A percentile compares a stretch with the other conserved stretches of the same genome.
These are phyloP conservation scores for Acronicta alni DNA, from an alignment of 2,888 invertebrate species.

Conservation along the genomic window DNA sequence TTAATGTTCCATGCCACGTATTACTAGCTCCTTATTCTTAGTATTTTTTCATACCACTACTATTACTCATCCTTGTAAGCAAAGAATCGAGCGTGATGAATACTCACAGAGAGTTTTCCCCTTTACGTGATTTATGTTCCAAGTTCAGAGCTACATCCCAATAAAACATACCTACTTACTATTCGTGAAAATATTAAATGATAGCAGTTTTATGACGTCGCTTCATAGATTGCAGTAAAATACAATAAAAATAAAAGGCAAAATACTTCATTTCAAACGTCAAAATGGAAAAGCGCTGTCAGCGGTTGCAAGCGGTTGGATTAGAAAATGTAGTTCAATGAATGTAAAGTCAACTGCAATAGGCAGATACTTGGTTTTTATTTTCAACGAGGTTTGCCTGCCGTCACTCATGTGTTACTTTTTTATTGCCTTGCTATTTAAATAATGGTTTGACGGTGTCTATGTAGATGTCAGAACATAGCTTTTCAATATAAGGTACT, in stretches of 20 bases:
- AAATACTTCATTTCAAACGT: conserved; percentile 55
- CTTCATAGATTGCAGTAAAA: conserved; percentile 42
- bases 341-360: conserved; percentile 46
- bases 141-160: conserved; percentile 5
- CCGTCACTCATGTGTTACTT: conserved; percentile 50
- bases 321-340: conserved; percentile 55
- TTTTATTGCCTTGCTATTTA: conserved; percentile 49
- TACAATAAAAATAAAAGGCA: conserved; percentile 36
- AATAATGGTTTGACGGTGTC: conserved; percentile 45
- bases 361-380: conserved; percentile 44
- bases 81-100: background rate
- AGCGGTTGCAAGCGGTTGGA: conserved; percentile 52
- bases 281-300: conserved; percentile 55
- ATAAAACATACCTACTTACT: conserved; percentile 40
- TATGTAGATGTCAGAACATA: conserved; percentile 23
- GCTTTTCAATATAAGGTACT: conserved; percentile 17
- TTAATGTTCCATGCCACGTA: background rate
- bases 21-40: too few species aligned
- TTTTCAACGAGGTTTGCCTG: conserved; percentile 39
- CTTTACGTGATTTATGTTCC: conserved; percentile 14
- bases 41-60: background rate
- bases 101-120: background rate
- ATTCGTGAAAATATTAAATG: conserved; percentile 53
- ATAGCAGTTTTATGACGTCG: conserved; percentile 41
- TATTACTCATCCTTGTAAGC: background rate